Conservation (phyloP, 2,888 invertebrate genomes). For the Nycteola revayana region DNA sequence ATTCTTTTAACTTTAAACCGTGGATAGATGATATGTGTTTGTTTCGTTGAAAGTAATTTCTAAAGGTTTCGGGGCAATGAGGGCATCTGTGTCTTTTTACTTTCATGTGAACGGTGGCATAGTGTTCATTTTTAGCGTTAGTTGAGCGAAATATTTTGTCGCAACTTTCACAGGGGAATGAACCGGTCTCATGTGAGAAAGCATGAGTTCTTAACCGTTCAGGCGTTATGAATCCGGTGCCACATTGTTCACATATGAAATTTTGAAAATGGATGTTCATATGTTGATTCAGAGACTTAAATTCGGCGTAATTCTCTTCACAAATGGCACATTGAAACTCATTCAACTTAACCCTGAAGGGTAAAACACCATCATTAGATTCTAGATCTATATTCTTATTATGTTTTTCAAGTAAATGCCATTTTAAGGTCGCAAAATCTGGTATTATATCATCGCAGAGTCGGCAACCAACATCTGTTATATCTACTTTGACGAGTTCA, state of each 20-base stretch:
- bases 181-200: conserved; percentile 62
- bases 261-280: conserved; percentile 74
- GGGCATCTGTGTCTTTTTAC: conserved; percentile 68
- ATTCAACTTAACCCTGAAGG: conserved; percentile 52
- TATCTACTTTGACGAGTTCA: conserved; percentile 64
- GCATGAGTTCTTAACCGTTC: conserved; percentile 60
- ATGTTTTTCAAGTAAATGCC: conserved; percentile 55
- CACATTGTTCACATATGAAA: conserved; percentile 71
- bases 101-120: conserved; percentile 72
- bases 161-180: conserved; percentile 67
- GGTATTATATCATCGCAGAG: conserved; percentile 47
- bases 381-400: conserved; percentile 46
- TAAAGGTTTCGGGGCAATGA: conserved; percentile 62
- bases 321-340: conserved; percentile 61
- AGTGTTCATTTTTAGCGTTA: conserved; percentile 70
- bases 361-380: conserved; percentile 55
- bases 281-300: conserved; percentile 66
- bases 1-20: conserved; percentile 65
- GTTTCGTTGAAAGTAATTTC: conserved; percentile 69
- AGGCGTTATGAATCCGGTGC: conserved; percentile 66
- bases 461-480: conserved; percentile 57
- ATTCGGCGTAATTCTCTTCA: conserved; percentile 52
- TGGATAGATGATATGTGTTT: conserved; percentile 64
- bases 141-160: conserved; percentile 74
- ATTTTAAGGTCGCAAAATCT: conserved; percentile 48